Base-by-base conservation (phyloP, 2,113 vertebrate species). In the Ciconia boyciana region DNA sequence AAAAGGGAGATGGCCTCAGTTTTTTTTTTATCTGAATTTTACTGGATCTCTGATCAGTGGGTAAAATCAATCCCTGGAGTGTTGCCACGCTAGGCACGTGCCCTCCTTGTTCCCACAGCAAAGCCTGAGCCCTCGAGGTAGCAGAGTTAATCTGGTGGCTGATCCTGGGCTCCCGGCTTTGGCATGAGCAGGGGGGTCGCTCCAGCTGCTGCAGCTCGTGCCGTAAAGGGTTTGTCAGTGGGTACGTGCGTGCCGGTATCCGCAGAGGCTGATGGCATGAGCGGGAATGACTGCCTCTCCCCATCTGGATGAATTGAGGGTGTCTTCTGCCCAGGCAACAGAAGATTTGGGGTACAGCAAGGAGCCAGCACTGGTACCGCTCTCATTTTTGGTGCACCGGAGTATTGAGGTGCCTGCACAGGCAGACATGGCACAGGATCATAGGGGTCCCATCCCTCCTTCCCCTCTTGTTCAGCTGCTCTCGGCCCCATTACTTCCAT, bases 1-100 rank as follows among this genome's bases (percentile, higher is more conserved):
- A 66, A 89, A 21, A 71, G 55, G 18, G 55, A 90, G 26, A 26
- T 21, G 48, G 51, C 69, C 34, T 48, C 25, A 36, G 48, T 46
- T 34, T 77, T 94, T 77, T 94, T 91, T 91, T 74, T 13, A 87
- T 49, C 84, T 85, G 75, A 36, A 54, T 77, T 94, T 61, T 61
- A 48, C 15, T 57, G 81, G 16, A 18, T 87, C 79, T 74, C 51
- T 1, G 2, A 3, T 62, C 54, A 10, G 13, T 2, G 2, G n/a
- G 24, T 69, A 31, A 65, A 84, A 81, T 19, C 32, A 41, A 36
- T 66, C 20, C 39, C n/a, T 55, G 74, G 16, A 82, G 34, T 6
- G 1, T 11, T 74, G 66, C 68, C 66, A 19, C 0, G 3, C 16
- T 31, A 16, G 55, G n/a, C 49, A 61, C 6, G 32, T 76, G 49